Evolutionary conservation across 2,113 vertebrate genomes (phyloP).

Genomic region (Phodopus roborovskii): DNA sequence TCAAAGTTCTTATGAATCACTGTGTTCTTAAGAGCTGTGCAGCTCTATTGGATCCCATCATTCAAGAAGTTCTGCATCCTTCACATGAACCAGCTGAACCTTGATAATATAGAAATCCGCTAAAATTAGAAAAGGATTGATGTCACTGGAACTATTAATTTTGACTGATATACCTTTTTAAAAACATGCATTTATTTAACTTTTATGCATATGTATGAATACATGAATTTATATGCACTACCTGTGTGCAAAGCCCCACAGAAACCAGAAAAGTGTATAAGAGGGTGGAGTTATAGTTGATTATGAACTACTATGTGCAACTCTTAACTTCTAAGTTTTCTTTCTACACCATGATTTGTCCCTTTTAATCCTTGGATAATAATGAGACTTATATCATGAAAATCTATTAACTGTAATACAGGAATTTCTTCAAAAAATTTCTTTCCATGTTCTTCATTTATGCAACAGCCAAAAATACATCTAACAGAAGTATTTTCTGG

Average conservation of each 20-base stretch:
- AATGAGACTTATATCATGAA: background rate
- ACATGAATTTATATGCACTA: background rate
- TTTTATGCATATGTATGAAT: background rate
- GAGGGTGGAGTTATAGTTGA: background rate
- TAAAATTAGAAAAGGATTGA: background rate
- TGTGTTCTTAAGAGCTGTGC: background rate
- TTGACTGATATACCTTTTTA: background rate
- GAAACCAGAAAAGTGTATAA: background rate
- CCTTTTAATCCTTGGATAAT: background rate
- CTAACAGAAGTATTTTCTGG: background rate
- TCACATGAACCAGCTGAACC: background rate
- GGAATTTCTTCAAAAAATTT: background rate
- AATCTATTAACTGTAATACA: background rate
- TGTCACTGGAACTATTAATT: background rate
- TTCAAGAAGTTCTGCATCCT: background rate
- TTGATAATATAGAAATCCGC: background rate
- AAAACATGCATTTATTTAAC: background rate
- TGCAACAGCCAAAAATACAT: background rate
- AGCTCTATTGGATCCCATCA: background rate
- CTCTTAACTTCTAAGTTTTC: background rate
- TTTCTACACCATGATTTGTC: background rate
- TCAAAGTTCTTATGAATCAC: background rate
- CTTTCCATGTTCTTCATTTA: background rate
- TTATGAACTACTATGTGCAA: background rate
- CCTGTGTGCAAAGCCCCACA: background rate